These are phyloP conservation scores for Laticauda laticaudata DNA, from an alignment of 2,113 vertebrate genomes.

Conservation along the genomic window DNA sequence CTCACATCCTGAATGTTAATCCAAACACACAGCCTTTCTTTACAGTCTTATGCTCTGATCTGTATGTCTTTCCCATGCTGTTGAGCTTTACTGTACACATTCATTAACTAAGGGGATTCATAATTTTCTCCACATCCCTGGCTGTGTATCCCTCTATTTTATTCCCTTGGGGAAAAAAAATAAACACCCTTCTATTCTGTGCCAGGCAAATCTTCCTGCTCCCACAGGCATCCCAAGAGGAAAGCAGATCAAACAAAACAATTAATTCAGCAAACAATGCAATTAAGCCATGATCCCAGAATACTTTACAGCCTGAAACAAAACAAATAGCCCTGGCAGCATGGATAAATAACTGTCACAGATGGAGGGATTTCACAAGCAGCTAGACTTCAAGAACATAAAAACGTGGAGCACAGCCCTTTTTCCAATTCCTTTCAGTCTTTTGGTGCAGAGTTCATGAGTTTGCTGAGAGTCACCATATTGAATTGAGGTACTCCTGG, in stretches of 20 bases:
- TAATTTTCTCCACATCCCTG: fast-evolving
- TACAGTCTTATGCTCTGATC: not conserved
- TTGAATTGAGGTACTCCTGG: slow-evolving; percentile 20
- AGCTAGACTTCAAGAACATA: slow-evolving; percentile 56
- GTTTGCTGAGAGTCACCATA: slow-evolving; percentile 55
- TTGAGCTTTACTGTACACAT: not conserved
- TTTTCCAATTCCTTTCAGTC: slow-evolving; percentile 33
- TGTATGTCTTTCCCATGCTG: not conserved
- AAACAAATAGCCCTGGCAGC: slow-evolving; percentile 71
- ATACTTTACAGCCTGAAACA: slow-evolving; percentile 67
- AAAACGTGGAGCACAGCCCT: slow-evolving; percentile 58
- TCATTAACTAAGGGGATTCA: not conserved
- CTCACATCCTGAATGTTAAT: not conserved
- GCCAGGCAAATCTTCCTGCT: slow-evolving; percentile 53
- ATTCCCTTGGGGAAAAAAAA: slow-evolving; percentile 32
- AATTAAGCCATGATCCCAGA: slow-evolving; percentile 68
- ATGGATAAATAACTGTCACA: slow-evolving; percentile 69
- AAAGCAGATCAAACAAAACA: slow-evolving; percentile 72
- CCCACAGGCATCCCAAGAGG: slow-evolving; percentile 58
- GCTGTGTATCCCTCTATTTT: not conserved
- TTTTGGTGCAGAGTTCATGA: slow-evolving; percentile 22
- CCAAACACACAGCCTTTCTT: not conserved
- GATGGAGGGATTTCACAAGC: slow-evolving; percentile 68
- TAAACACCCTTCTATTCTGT: slow-evolving; percentile 34
- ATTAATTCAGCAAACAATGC: slow-evolving; percentile 79